Evolutionary conservation across 2,113 vertebrate species (phyloP).

Genomic region (Tetraodon nigroviridis): DNA sequence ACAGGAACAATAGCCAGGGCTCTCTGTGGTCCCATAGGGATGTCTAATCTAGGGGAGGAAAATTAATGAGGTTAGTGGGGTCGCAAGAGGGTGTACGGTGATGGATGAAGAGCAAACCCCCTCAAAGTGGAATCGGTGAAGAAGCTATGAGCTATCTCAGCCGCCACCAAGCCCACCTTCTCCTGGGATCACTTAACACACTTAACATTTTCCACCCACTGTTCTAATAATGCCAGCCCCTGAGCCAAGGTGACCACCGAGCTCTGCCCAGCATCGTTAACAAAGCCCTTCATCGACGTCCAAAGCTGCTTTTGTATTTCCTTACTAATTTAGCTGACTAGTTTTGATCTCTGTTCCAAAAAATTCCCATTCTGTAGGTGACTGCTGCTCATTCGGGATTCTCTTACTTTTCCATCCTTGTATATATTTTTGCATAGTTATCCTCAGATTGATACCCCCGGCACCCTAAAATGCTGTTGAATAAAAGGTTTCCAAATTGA

Average conservation of each 20-base stretch:
- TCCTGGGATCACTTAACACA: slow-evolving; percentile 56
- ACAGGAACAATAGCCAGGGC: slow-evolving; percentile 53
- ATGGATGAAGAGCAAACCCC: slow-evolving; percentile 64
- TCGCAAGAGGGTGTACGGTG: slow-evolving; percentile 37
- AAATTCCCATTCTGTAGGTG: slow-evolving; percentile 10
- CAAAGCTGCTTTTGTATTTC: slow-evolving; percentile 12
- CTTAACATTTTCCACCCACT: slow-evolving; percentile 60
- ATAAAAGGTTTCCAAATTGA: too few relatives aligned
- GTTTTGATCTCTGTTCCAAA: slow-evolving; percentile 39
- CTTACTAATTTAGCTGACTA: slow-evolving; percentile 12
- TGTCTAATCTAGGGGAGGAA: slow-evolving; percentile 59
- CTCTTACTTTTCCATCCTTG: slow-evolving; percentile 7
- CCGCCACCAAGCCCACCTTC: slow-evolving; percentile 21
- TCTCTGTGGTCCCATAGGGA: slow-evolving; percentile 58
- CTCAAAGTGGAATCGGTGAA: slow-evolving; percentile 45
- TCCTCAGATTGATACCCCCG: slow-evolving; percentile 28
- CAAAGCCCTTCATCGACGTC: slow-evolving; percentile 5
- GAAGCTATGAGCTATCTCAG: slow-evolving; percentile 27
- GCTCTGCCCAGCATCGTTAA: slow-evolving; percentile 42
- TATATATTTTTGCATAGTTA: slow-evolving; percentile 35
- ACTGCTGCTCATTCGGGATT: slow-evolving; percentile 44
- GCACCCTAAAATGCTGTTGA: slow-evolving; percentile 36
- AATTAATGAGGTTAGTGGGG: slow-evolving; percentile 69
- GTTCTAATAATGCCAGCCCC: slow-evolving; percentile 50
- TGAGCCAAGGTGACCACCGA: slow-evolving; percentile 51